phyloP scores from a whole-genome alignment of 2,113 vertebrate species.

The Brevimyrus niger region DNA sequence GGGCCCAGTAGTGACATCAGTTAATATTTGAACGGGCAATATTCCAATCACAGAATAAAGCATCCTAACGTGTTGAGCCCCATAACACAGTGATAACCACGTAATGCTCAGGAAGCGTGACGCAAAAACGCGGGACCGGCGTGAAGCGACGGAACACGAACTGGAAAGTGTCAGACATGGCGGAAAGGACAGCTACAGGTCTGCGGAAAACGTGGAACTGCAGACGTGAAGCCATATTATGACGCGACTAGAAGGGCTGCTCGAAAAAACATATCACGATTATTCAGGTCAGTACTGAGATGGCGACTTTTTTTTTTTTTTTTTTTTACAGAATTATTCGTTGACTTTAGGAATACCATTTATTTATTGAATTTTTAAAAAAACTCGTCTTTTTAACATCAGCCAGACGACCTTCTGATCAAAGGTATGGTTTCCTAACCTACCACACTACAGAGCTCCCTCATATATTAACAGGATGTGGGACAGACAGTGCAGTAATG shows the following conservation, averaged over 20 bases:
- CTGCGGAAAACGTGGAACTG: not conserved
- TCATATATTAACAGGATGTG: not conserved
- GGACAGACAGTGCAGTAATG: not conserved
- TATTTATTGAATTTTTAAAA: too few species aligned
- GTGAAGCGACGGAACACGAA: not conserved
- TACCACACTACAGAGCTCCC: not conserved
- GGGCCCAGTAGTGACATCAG: not conserved
- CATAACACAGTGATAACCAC: not conserved
- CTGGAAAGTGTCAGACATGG: not conserved
- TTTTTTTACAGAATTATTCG: too few species aligned
- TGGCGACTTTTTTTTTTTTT: too few species aligned
- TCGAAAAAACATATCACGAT: not conserved
- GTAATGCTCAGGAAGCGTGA: not conserved
- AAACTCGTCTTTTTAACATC: too few species aligned
- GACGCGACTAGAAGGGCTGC: not conserved
- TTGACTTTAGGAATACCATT: too few species aligned
- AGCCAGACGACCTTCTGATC: not conserved
- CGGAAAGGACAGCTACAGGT: not conserved
- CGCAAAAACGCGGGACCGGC: not conserved
- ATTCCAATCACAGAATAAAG: not conserved
- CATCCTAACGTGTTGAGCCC: not conserved
- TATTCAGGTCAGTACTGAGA: too few species aligned
- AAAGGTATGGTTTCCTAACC: not conserved
- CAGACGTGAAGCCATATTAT: not conserved
- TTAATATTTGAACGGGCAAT: not conserved